Evolutionary conservation across 2,888 invertebrate genomes (phyloP), one percentile per base, ranked within the genome.

Genomic region (Erebia ligea): DNA sequence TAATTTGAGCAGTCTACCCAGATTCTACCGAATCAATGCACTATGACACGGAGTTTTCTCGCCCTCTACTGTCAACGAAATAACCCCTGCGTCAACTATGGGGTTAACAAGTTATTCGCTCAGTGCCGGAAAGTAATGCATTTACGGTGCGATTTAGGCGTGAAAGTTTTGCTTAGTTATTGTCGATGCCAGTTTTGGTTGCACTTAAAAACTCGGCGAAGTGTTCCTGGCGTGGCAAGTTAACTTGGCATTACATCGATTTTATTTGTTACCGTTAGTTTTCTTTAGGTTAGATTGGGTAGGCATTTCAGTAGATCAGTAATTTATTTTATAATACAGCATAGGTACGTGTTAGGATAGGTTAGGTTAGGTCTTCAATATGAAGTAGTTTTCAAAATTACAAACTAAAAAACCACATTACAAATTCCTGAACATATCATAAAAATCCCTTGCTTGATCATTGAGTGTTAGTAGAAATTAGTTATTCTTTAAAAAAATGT

Each of bases 61-160:
- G 81, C 82, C 82, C 86, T 88, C 81, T 86, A 88, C 86, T 90
- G 90, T 90, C 91, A 90, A 83, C 85, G 81, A 81, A 86, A 87
- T 89, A 88, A 89, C 87, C 88, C 88, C 88, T 81, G 84, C 83
- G 84, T 88, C 90, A 86, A 85, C 85, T 82, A 34, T 34, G 83
- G 88, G 89, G 90, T 89, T 89, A 86, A 89, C 85, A 88, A 88
- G 87, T 88, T 88, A 89, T 89, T 86, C 80, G 78, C 82, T 86
- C 84, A 84, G 85, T 84, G 81, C 83, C 45, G 80, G 86, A 84
- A 88, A 85, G 87, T 83, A 87, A 90, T 88, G 79, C 79, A 83
- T 85, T 81, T 78, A 76, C 81, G 79, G 76, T 80, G 73, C 75
- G 79, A 77, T 80, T 81, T 79, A 78, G 75, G 77, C 78, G 79